These are phyloP conservation scores for Manduca sexta DNA, from an alignment of 1,140 invertebrate genomes.

Conservation along the genomic window DNA sequence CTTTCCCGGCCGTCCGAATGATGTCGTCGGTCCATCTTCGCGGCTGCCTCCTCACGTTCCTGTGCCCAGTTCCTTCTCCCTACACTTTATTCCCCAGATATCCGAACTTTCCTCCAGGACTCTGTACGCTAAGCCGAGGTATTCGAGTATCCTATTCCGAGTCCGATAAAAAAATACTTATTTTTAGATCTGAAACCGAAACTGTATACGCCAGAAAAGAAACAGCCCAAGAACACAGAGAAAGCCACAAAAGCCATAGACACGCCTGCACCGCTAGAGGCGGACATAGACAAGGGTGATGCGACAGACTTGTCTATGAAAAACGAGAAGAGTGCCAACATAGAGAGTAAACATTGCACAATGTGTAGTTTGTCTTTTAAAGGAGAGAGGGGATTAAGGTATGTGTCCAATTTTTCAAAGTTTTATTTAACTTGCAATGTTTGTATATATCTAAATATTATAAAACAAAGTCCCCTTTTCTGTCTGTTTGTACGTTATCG, in stretches of 20 bases:
- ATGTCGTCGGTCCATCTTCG: no score
- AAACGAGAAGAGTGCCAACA: conserved; percentile 7
- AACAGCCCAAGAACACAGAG: conserved; percentile 8
- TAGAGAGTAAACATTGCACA: conserved; percentile 25
- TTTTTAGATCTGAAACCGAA: conserved; percentile 42
- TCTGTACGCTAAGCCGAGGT: no score
- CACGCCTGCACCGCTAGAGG: neutral
- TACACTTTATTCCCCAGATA: no score
- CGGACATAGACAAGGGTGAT: conserved; percentile 10
- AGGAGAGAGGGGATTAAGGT: conserved; percentile 48
- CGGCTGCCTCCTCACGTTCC: no score
- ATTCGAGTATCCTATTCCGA: no score
- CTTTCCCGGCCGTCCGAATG: no score
- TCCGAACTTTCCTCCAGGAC: no score
- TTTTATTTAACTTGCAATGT: no score
- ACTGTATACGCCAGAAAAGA: conserved; percentile 28
- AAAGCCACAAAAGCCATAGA: neutral
- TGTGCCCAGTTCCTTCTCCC: no score
- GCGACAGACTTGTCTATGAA: conserved; percentile 1
- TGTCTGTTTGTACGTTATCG: no score
- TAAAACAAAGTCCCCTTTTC: no score
- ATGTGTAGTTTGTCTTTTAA: conserved; percentile 39
- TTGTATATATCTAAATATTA: no score
- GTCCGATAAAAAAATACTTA: neutral
- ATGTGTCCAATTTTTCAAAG: conserved; percentile 3